Conservation (phyloP, 1,140 invertebrate species). For the Magallana gigas region DNA sequence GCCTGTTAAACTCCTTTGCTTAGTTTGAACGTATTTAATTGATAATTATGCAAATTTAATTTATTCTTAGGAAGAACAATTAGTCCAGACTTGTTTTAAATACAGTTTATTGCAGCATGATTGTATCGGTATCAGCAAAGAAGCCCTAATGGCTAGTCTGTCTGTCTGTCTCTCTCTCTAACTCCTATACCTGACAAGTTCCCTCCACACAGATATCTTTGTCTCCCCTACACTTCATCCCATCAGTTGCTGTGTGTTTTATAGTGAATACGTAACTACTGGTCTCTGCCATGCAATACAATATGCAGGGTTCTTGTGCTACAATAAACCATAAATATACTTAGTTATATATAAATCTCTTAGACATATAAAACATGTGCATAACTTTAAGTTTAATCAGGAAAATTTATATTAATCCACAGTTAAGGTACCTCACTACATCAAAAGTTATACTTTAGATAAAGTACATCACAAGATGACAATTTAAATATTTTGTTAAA, state of each 20-base stretch:
- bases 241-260: slow-evolving; percentile 85
- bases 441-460: too few relatives aligned
- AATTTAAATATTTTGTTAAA: too few relatives aligned
- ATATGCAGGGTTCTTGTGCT: slow-evolving; percentile 86
- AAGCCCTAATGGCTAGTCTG: too few relatives aligned
- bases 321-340: slow-evolving; percentile 45
- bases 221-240: slow-evolving; percentile 88
- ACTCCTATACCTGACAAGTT: slow-evolving; percentile 83
- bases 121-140: too few relatives aligned
- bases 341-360: background rate
- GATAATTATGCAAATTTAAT: too few relatives aligned
- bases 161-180: background rate
- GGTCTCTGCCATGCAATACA: slow-evolving; percentile 82
- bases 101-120: too few relatives aligned
- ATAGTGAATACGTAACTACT: slow-evolving; percentile 70
- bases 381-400: background rate
- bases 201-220: slow-evolving; percentile 92
- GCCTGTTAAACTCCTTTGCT: too few relatives aligned
- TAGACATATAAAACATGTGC: background rate
- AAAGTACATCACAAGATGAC: too few relatives aligned
- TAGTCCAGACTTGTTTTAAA: too few relatives aligned
- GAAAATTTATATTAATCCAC: background rate
- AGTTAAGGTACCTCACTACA: too few relatives aligned
- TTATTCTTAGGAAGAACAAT: too few relatives aligned
- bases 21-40: too few relatives aligned